Base-by-base conservation (phyloP, 2,888 invertebrate genomes). In the Acholoe squamosa region DNA sequence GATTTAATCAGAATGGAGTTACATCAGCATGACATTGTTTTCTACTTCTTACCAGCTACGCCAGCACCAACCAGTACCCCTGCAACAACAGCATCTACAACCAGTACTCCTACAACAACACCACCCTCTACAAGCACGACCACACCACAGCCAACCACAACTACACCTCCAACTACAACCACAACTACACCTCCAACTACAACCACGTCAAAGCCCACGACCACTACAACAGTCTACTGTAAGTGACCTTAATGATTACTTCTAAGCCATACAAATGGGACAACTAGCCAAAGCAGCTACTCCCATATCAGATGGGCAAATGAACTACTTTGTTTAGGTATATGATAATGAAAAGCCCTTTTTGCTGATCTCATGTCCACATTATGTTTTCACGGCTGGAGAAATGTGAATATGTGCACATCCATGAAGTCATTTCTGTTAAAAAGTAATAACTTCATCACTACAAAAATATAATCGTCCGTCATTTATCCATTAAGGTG, bases 161-260 rank as follows among this genome's bases (percentile, higher is more conserved):
- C 84, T 84, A 28, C 77, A 1, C 5, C 84, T n/a, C 51, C 84
- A 28, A n/a, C 84, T 19, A 16, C 43, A 43, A 84, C 5, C 12
- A 33, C 34, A 33, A 84, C 80, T 16, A 31, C 84, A 33, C 84
- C 84, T 43, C 43, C 34, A 25, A 12, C 84, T 0, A 84, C 84
- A 33, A 84, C 84, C 0, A 34, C 84, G 5, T 43, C 84, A 12
- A 16, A 7, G 19, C 43, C 84, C n/a, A 84, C 84, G 0, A 16
- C 84, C 7, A n/a, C 84, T 34, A 84, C 84, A 33, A 16, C 84
- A 25, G 28, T n/a, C 67, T n/a, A 67, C 67, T 67, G 67, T 67
- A 67, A 67, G 67, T 67, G 22, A 67, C 67, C 14, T 67, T 7
- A n/a, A 25, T n/a, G n/a, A n/a, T n/a, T n/a, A n/a, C n/a, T n/a